Evolutionary conservation across 2,797 vertebrate genomes (phyloP).

Genomic region (Enteromius paludinosus): DNA sequence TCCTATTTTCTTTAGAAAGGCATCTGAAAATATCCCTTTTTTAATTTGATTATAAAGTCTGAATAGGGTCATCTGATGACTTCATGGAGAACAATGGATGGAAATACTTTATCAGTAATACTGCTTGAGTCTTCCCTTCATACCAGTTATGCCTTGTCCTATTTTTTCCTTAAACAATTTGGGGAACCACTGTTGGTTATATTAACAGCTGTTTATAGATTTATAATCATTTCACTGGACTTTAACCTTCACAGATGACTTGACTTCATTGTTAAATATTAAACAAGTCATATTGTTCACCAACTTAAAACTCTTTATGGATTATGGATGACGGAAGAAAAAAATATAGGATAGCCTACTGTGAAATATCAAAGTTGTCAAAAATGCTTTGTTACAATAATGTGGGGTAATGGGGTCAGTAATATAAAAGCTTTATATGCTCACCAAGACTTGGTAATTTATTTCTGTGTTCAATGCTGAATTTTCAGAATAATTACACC

Average conservation of each 20-base stretch:
- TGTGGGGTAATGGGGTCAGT: background rate
- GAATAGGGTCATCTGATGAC: background rate
- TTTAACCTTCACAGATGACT: conserved; percentile 16
- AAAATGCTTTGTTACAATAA: background rate
- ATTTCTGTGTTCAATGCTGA: background rate
- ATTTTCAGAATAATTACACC: background rate
- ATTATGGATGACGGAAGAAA: background rate
- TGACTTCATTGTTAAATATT: conserved; percentile 31
- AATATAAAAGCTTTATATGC: background rate
- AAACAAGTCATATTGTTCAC: conserved; percentile 22
- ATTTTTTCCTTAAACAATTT: no score
- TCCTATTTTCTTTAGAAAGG: background rate
- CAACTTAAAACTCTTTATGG: background rate
- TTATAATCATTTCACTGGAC: conserved; percentile 2
- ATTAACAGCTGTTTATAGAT: conserved; percentile 11
- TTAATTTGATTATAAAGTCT: no score
- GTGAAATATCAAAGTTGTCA: background rate
- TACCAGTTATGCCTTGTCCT: background rate
- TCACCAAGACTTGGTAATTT: background rate
- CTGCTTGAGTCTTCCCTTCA: background rate
- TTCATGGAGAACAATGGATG: background rate
- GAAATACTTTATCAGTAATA: background rate
- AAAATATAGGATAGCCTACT: background rate
- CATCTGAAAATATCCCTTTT: background rate
- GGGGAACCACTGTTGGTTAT: background rate